A percentile compares a stretch with the other conserved stretches of the same genome.
Conservation (phyloP, 1,140 invertebrate genomes). For the Metopolophium dirhodum region DNA sequence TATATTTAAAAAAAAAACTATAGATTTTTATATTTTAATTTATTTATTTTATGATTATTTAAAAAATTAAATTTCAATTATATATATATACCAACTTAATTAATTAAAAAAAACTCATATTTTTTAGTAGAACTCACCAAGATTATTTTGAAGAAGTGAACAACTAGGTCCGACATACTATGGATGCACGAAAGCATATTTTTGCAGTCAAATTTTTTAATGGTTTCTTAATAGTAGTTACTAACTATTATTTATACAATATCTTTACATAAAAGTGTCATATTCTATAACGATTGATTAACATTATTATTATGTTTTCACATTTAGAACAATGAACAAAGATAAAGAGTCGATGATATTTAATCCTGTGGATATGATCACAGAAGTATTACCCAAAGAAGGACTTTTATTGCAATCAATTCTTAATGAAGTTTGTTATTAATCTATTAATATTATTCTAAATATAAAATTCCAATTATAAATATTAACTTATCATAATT, state of each 20-base stretch:
- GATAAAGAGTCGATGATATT: slow-evolving; percentile 41
- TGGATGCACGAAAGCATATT: too few species aligned
- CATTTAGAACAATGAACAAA: not conserved
- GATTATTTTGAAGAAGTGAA: too few species aligned
- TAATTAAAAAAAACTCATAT: too few species aligned
- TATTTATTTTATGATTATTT: too few species aligned
- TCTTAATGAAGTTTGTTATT: slow-evolving; percentile 39
- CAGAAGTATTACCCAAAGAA: slow-evolving; percentile 36
- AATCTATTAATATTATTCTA: not conserved
- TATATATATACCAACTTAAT: too few species aligned
- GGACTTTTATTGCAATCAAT: slow-evolving; percentile 37
- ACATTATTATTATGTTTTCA: not conserved
- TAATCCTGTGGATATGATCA: slow-evolving; percentile 44
- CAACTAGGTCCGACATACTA: too few species aligned
- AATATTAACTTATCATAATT: not conserved
- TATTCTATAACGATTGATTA: not conserved
- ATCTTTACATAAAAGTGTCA: not conserved
- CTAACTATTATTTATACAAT: not conserved
- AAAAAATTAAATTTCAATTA: too few species aligned
- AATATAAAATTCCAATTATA: not conserved
- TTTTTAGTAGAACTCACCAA: too few species aligned
- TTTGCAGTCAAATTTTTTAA: too few species aligned
- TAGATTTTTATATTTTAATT: not conserved
- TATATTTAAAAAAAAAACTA: not conserved
- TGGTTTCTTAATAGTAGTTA: too few species aligned